Conservation (phyloP, 2,113 vertebrate species). For the Coreoperca whiteheadi region DNA sequence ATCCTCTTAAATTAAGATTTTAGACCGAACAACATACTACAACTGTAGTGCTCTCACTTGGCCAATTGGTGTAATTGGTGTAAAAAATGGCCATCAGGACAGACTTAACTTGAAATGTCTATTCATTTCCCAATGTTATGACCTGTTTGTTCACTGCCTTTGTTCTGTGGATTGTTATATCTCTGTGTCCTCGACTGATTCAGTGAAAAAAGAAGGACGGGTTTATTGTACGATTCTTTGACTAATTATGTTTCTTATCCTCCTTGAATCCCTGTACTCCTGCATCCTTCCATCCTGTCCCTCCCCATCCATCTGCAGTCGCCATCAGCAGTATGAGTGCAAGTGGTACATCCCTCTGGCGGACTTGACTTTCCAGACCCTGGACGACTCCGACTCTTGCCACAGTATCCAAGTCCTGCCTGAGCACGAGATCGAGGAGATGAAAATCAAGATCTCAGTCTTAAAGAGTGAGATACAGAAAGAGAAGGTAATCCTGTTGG, state of each 20-base stretch:
- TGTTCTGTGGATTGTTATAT: not conserved
- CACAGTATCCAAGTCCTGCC: slow-evolving; percentile 93
- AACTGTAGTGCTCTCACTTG: not conserved
- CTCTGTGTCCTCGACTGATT: not conserved
- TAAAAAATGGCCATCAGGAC: not conserved
- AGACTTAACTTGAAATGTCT: not conserved
- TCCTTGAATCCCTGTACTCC: not conserved
- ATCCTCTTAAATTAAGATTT: not conserved
- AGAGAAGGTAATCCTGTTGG: slow-evolving; percentile 87
- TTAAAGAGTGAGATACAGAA: slow-evolving; percentile 98
- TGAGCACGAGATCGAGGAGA: slow-evolving; percentile 97
- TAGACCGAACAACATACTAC: not conserved
- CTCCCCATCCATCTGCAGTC: slow-evolving; percentile 78
- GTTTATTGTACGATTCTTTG: not conserved
- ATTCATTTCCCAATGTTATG: not conserved
- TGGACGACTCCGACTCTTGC: slow-evolving; percentile 92
- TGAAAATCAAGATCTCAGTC: slow-evolving; percentile 97
- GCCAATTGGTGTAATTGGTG: not conserved
- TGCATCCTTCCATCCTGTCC: not conserved
- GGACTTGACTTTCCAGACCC: slow-evolving; percentile 93
- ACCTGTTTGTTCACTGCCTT: not conserved
- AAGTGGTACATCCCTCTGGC: slow-evolving; percentile 99
- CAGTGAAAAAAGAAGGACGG: not conserved
- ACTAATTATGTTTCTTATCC: not conserved
- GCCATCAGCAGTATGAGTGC: slow-evolving; percentile 98